Percentiles rank a stretch among this genome's conserved stretches.
These are phyloP conservation scores for Danaus chrysippus DNA, from an alignment of 2,888 invertebrate species.

Conservation along the genomic window DNA sequence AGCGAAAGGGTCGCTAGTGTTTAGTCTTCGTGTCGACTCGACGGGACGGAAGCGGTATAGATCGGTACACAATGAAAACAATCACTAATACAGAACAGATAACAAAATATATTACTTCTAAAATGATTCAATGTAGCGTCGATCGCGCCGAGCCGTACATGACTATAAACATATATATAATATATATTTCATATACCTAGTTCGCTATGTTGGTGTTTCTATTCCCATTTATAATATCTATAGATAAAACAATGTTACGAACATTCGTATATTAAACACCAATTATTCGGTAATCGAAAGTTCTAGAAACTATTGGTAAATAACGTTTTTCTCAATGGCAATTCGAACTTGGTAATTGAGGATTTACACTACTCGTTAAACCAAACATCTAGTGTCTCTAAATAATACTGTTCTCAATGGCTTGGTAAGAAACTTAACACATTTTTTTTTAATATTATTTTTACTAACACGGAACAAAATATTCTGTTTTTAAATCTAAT, in stretches of 20 bases:
- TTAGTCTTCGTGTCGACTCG: constrained; percentile 43
- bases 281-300: constrained; percentile 46
- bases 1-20: constrained; percentile 38
- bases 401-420: constrained; percentile 79
- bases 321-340: constrained; percentile 51
- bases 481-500: constrained; percentile 50
- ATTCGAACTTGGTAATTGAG: constrained; percentile 63
- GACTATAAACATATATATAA: constrained; percentile 49
- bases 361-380: constrained; percentile 66
- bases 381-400: constrained; percentile 71
- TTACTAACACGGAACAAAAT: constrained; percentile 51
- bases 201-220: constrained; percentile 76
- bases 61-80: constrained; percentile 53
- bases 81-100: constrained; percentile 64
- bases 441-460: constrained; percentile 49
- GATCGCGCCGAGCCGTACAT: constrained; percentile 50
- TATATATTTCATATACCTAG: constrained; percentile 67
- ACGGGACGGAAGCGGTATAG: constrained; percentile 52
- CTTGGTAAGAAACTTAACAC: constrained; percentile 75
- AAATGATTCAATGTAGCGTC: constrained; percentile 54
- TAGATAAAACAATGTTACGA: constrained; percentile 52
- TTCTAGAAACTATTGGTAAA: constrained; percentile 67
- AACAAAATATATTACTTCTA: constrained; percentile 73
- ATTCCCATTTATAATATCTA: constrained; percentile 70
- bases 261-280: constrained; percentile 46